Conservation (phyloP, 2,797 vertebrate species). For the Karalla daura region DNA sequence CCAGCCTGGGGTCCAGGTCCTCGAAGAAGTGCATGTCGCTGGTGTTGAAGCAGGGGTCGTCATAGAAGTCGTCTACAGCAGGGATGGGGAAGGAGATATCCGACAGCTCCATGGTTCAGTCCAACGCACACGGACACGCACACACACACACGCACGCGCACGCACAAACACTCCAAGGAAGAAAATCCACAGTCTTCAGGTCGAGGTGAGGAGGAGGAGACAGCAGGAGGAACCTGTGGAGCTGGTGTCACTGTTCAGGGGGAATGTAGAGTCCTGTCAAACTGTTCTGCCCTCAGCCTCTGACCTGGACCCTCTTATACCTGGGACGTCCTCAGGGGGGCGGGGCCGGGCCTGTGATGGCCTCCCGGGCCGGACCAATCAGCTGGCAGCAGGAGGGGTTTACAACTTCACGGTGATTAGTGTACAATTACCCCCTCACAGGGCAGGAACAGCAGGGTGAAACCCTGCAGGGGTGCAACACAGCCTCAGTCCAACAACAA, state of each 20-base stretch:
- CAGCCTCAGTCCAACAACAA: background rate
- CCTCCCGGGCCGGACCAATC: constrained; percentile 75
- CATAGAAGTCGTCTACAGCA: constrained; percentile 92
- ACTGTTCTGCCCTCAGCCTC: constrained; percentile 46
- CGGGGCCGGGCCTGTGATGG: constrained; percentile 25
- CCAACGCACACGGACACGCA: constrained; percentile 18
- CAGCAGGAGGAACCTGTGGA: background rate
- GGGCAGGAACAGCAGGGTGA: constrained; percentile 42
- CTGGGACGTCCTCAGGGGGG: constrained; percentile 38
- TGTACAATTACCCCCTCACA: constrained; percentile 68
- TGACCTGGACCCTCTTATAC: constrained; percentile 76
- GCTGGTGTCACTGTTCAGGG: background rate
- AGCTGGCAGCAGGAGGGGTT: constrained; percentile 50
- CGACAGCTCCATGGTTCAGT: constrained; percentile 87
- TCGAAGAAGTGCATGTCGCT: constrained; percentile 98
- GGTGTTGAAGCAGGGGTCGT: constrained; percentile 96
- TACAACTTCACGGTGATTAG: constrained; percentile 77
- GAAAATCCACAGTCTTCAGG: too few species aligned
- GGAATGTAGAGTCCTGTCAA: constrained; percentile 61
- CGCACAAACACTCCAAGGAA: too few species aligned
- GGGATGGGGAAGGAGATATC: constrained; percentile 93
- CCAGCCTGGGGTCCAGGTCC: constrained; percentile 95
- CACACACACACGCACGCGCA: too few species aligned
- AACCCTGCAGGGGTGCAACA: constrained; percentile 10
- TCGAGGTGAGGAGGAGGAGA: background rate